Evolutionary conservation across 2,797 vertebrate species (phyloP), one percentile per base, ranked within the genome.

Genomic region (Phaenicophaeus curvirostris): DNA sequence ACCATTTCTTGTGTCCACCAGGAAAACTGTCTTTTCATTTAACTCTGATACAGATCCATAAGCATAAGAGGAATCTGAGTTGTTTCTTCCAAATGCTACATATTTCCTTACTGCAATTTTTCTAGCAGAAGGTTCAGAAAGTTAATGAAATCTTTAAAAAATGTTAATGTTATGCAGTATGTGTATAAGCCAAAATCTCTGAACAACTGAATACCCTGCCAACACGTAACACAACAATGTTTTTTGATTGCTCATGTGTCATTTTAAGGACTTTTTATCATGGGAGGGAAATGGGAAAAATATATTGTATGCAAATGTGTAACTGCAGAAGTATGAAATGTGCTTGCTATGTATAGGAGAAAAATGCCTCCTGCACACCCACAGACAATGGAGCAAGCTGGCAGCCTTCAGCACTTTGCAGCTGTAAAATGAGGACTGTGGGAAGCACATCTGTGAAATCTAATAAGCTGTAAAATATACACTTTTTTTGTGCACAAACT

Each of bases 371-470:
- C 57, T 51, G 57, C 25, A 20, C 35, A 53, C 41, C 69, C 74
- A 15, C 78, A 85, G 63, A 85, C 76, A 92, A 33, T 3, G 9
- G 57, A 61, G 86, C 19, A 74, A 72, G 81, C 67, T 50, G 74
- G 85, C 86, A 92, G 90, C 54, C 91, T 83, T 77, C 41, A 46
- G 66, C 92, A 28, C 69, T 95, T 85, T 65, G 13, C 85, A 90
- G 94, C 92, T 55, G 69, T 39, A 94, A 83, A 96, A 95, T 93
- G 95, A 97, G 85, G 79, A 73, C 84, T 30, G 74, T 9, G 69
- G 95, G 72, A 95, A 74, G 71, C 69, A 46, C 59, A 92, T 58
- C 84, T 87, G 69, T 80, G 83, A 92, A 97, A 95, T 79, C 79
- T 90, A 92, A 97, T 88, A 95, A 96, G 44, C 54, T 87, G 83